Evolutionary conservation across 1,140 invertebrate species (phyloP).

Genomic region (Cyphomyrmex costatus): DNA sequence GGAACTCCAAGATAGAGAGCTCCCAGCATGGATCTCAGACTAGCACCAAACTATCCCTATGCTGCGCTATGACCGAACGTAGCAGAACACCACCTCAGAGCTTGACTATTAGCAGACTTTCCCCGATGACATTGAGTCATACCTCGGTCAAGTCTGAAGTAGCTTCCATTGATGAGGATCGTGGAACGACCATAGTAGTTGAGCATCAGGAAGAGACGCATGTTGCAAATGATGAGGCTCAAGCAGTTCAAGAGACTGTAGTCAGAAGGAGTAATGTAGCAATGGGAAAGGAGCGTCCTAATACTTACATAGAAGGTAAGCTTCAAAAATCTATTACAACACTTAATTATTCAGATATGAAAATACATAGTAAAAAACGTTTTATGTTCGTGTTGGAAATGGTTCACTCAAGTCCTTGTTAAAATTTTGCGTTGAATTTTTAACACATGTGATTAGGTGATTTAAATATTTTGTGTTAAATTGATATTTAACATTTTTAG

Average conservation of each 20-base stretch:
- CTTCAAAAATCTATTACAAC: neutral
- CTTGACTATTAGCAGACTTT: conserved; percentile 81
- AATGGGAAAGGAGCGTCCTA: conserved; percentile 62
- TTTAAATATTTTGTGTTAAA: too few relatives aligned
- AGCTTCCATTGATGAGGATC: conserved; percentile 80
- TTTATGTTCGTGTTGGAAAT: too few relatives aligned
- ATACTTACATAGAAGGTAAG: conserved; percentile 77
- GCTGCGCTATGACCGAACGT: conserved; percentile 85
- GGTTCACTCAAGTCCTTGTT: too few relatives aligned
- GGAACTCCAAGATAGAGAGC: conserved; percentile 80
- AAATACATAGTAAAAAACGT: neutral
- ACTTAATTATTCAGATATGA: neutral
- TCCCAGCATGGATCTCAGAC: conserved; percentile 84
- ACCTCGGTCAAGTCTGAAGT: conserved; percentile 83
- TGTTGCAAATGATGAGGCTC: neutral
- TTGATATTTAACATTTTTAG: too few relatives aligned
- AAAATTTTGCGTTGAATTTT: too few relatives aligned
- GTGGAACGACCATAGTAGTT: conserved; percentile 74
- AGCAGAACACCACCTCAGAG: conserved; percentile 84
- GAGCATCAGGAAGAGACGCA: conserved; percentile 74
- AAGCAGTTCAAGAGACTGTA: conserved; percentile 53
- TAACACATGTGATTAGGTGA: too few relatives aligned
- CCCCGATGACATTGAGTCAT: conserved; percentile 80
- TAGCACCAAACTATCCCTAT: conserved; percentile 84
- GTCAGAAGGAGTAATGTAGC: conserved; percentile 55